A percentile compares a stretch with the other conserved stretches of the same genome.
phyloP scores from a whole-genome alignment of 2,113 vertebrate species.

The Arenaria interpres region DNA sequence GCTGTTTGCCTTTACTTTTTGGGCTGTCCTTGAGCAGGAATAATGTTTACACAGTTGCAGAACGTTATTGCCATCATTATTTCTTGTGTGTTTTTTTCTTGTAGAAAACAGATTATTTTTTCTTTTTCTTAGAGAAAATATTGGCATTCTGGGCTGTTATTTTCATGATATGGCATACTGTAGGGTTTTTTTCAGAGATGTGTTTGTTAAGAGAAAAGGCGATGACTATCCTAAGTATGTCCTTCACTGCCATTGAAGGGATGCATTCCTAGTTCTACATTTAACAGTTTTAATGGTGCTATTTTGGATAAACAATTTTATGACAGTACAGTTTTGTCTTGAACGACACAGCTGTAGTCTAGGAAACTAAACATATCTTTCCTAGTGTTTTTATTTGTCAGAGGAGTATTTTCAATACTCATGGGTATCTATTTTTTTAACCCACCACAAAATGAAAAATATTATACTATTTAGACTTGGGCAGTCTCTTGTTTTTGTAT shows the following conservation, averaged over 20 bases:
- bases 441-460: neutral
- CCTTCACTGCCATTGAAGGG: neutral
- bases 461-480: neutral
- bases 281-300: conserved; percentile 6
- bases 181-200: neutral
- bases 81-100: neutral
- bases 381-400: conserved; percentile 25
- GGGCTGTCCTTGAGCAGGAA: neutral
- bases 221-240: neutral
- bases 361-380: conserved; percentile 57
- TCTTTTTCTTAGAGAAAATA: neutral
- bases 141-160: neutral
- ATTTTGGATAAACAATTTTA: conserved; percentile 43
- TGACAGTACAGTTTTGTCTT: conserved; percentile 45
- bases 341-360: conserved; percentile 46
- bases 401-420: neutral
- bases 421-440: neutral
- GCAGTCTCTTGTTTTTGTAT: neutral
- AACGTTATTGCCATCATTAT: neutral
- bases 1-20: neutral
- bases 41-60: neutral
- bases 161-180: neutral
- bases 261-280: neutral
- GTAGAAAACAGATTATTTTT: neutral
- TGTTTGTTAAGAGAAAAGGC: neutral